A percentile compares a stretch with the other conserved stretches of the same genome.
phyloP scores from a whole-genome alignment of 2,888 invertebrate genomes.

The Acleris cristana region DNA sequence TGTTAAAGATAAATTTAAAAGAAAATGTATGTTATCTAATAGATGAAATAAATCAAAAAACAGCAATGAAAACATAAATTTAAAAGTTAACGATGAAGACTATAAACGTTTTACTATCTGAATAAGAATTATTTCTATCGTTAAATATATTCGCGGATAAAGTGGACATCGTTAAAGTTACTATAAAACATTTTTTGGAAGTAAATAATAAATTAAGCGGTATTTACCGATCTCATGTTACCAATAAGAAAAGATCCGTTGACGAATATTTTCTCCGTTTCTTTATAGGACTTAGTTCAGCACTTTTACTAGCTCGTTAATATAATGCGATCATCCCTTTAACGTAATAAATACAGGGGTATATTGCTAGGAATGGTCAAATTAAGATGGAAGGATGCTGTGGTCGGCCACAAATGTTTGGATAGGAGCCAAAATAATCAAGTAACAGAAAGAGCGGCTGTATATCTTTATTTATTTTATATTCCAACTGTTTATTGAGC shows the following conservation, averaged over 20 bases:
- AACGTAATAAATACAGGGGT: constrained; percentile 50
- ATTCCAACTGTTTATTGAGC: constrained; percentile 58
- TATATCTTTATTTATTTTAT: constrained; percentile 66
- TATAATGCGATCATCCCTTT: constrained; percentile 46
- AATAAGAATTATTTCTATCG: constrained; percentile 32
- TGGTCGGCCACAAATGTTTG: constrained; percentile 60
- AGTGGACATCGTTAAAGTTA: constrained; percentile 19
- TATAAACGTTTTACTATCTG: constrained; percentile 29
- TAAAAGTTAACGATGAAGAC: constrained; percentile 24
- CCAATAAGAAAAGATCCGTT: constrained; percentile 13
- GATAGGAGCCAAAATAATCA: constrained; percentile 74
- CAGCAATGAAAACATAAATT: constrained; percentile 7
- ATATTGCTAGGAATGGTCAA: constrained; percentile 55
- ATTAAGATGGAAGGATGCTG: constrained; percentile 55
- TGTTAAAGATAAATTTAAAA: constrained; percentile 2
- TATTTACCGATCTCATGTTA: constrained; percentile 12
- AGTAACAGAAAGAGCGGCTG: constrained; percentile 60
- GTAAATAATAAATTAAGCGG: constrained; percentile 22
- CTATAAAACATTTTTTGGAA: constrained; percentile 21
- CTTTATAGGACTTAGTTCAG: constrained; percentile 30
- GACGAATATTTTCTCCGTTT: constrained; percentile 14
- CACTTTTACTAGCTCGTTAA: constrained; percentile 30
- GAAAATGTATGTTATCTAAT: constrained; percentile 6
- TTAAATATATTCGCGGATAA: constrained; percentile 35
- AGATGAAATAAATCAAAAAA: constrained; percentile 6